Evolutionary conservation across 1,140 invertebrate species (phyloP).

Genomic region (Cherax destructor): DNA sequence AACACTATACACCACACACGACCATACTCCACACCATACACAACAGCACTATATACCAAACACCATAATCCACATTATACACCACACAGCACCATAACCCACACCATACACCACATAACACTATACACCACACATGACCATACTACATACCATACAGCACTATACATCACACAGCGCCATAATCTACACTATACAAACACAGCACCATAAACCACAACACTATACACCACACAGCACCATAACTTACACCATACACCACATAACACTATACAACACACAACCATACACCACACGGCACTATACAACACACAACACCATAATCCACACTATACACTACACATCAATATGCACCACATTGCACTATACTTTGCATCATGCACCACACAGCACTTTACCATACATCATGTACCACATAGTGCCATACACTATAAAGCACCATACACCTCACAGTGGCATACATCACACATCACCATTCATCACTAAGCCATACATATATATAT

Average conservation of each 20-base stretch:
- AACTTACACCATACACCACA: neutral
- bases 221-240: too few species aligned
- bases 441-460: too few species aligned
- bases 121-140: neutral
- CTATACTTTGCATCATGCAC: neutral
- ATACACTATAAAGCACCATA: too few species aligned
- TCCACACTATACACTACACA: too few species aligned
- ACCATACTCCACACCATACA: too few species aligned
- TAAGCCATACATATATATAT: too few species aligned
- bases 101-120: neutral
- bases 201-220: neutral
- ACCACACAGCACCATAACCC: neutral
- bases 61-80: neutral
- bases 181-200: neutral
- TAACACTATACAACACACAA: neutral
- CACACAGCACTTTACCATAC: too few species aligned
- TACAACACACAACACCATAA: neutral
- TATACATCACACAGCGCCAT: conserved; percentile 8
- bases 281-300: too few species aligned
- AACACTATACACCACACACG: too few species aligned
- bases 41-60: too few species aligned
- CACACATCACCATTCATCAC: too few species aligned
- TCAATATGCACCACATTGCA: neutral
- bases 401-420: too few species aligned
- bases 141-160: neutral